Evolutionary conservation across 2,888 invertebrate genomes (phyloP).

Genomic region (Orthonevra nobilis): DNA sequence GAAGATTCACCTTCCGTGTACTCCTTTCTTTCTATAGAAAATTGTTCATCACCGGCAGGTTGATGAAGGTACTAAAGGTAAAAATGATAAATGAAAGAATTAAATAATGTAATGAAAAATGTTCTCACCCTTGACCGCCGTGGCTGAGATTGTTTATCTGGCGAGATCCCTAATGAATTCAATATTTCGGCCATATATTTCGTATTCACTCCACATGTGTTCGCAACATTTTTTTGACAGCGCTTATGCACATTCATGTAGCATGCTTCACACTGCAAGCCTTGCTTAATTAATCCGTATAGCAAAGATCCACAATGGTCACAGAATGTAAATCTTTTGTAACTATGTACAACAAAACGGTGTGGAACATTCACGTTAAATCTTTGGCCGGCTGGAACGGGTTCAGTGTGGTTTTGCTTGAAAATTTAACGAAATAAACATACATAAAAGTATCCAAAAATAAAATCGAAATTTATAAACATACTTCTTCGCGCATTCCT

Average conservation of each 20-base stretch:
- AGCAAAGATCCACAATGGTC: constrained; percentile 99
- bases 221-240: constrained; percentile 99
- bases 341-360: constrained; percentile 96
- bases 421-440: constrained; percentile 48
- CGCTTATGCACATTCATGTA: constrained; percentile 99
- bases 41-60: constrained; percentile 80
- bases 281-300: constrained; percentile 97
- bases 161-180: constrained; percentile 94
- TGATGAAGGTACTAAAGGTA: constrained; percentile 78
- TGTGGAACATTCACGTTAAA: constrained; percentile 99
- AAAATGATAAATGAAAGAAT: background rate
- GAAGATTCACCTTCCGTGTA: constrained; percentile 75
- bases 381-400: constrained; percentile 86
- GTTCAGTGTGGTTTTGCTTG: constrained; percentile 82
- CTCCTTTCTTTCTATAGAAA: constrained; percentile 79
- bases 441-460: background rate
- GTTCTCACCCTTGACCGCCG: constrained; percentile 83
- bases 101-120: constrained; percentile 9
- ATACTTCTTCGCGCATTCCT: constrained; percentile 94
- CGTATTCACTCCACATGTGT: constrained; percentile 99
- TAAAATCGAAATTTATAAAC: constrained; percentile 32
- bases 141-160: constrained; percentile 88
- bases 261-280: constrained; percentile 97
- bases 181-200: constrained; percentile 97
- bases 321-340: constrained; percentile 99